Conservation (phyloP, 2,113 vertebrate genomes). For the Oncorhynchus nerka region DNA sequence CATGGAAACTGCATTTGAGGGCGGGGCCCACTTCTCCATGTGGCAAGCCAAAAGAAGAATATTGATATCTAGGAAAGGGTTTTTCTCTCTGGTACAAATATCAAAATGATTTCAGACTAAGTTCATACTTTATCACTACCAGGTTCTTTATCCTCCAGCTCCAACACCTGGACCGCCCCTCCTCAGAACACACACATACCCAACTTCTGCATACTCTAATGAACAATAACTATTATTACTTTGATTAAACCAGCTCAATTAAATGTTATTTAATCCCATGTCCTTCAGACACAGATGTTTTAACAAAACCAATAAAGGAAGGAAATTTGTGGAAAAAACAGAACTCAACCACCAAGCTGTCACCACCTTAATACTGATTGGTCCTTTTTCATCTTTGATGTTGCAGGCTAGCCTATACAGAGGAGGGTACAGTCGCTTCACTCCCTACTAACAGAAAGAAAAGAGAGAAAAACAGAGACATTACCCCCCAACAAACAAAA, state of each 20-base stretch:
- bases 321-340: slow-evolving; percentile 67
- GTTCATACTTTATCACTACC: background rate
- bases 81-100: background rate
- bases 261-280: background rate
- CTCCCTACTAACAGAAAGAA: slow-evolving; percentile 88
- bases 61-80: background rate
- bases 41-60: background rate
- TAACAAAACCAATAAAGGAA: slow-evolving; percentile 41
- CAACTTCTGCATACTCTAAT: slow-evolving; percentile 15
- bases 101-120: too few species aligned
- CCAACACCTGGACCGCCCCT: slow-evolving; percentile 2
- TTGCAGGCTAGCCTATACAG: slow-evolving; percentile 98
- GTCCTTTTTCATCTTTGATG: slow-evolving; percentile 94
- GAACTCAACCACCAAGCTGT: slow-evolving; percentile 52
- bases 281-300: background rate
- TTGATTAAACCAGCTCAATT: background rate
- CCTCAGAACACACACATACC: slow-evolving; percentile 57
- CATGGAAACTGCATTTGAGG: background rate
- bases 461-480: slow-evolving; percentile 62
- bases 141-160: slow-evolving; percentile 34
- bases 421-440: slow-evolving; percentile 96
- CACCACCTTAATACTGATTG: slow-evolving; percentile 81
- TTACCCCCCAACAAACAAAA: slow-evolving; percentile 58
- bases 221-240: slow-evolving; percentile 2
- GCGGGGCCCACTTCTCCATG: background rate